Conservation (phyloP, 1,140 invertebrate species). For the Chironomus striatipennis region DNA sequence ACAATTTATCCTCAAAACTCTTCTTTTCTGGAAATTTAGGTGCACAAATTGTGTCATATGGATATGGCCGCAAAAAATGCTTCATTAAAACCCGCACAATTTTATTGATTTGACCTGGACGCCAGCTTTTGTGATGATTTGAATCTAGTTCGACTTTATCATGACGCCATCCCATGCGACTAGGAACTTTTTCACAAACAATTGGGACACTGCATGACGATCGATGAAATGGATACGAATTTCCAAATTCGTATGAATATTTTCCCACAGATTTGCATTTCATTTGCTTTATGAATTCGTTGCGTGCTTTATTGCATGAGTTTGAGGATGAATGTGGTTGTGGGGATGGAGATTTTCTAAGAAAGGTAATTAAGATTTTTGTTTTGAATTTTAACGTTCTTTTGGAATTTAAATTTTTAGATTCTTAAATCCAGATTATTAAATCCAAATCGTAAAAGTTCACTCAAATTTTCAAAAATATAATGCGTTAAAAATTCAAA, state of each 20-base stretch:
- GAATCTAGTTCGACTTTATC: neutral
- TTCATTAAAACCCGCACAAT: neutral
- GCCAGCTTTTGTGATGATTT: neutral
- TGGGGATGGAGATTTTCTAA: too few species aligned
- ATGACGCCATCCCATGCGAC: neutral
- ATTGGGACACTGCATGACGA: neutral
- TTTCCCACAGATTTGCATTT: neutral
- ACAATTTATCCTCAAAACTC: neutral
- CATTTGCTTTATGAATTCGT: neutral
- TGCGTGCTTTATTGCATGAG: neutral
- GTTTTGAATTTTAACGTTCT: neutral
- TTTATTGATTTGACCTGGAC: constrained; percentile 1
- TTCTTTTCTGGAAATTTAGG: neutral
- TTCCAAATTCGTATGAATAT: constrained; percentile 3
- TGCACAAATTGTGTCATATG: constrained; percentile 2
- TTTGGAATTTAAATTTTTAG: neutral
- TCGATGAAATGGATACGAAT: neutral
- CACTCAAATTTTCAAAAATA: too few species aligned
- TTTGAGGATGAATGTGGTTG: neutral
- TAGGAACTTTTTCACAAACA: neutral
- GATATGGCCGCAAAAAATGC: constrained; percentile 10
- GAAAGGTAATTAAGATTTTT: neutral
- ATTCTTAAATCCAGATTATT: neutral
- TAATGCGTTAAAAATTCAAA: neutral
- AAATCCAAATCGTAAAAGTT: too few species aligned